Base-by-base conservation (phyloP, 2,888 invertebrate species). In the Lucinisca nassula region DNA sequence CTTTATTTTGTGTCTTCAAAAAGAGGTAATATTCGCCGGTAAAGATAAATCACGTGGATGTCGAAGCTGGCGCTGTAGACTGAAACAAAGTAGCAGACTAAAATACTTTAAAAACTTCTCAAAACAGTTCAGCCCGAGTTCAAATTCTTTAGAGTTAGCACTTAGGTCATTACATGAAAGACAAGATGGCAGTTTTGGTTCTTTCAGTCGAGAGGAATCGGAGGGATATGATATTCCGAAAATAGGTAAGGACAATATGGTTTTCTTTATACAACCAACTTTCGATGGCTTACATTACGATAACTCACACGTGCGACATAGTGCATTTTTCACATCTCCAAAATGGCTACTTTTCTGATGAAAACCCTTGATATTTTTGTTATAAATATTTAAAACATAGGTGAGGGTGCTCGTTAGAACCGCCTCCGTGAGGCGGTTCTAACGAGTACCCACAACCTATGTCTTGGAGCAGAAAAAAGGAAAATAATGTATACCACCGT, bases 191-290 rank as follows among this genome's bases (percentile, higher is more conserved):
- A 70, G 55, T 30, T 89, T 87, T 38, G 89, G 80, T 45, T 72
- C 67, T 24, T 87, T 82, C 35, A 82, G 79, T 27, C 58, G 45
- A 24, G 77, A 82, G 76, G 77, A 58, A 37, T 87, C 89, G 51
- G 38, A 70, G 24, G 89, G 84, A 84, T 85, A 82, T 70, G 89
- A 89, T 72, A 87, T 89, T 83, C 89, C 89, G 40, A 87, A 89
- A 87, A 79, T 87, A 61, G 89, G 89, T 89, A 81, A 83, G 89
- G 1, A 35, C n/a, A n/a, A n/a, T n/a, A n/a, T n/a, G n/a, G n/a
- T n/a, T n/a, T n/a, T n/a, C n/a, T n/a, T n/a, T n/a, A n/a, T n/a
- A n/a, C n/a, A n/a, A n/a, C n/a, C n/a, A n/a, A n/a, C n/a, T n/a
- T n/a, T n/a, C n/a, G n/a, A n/a, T n/a, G n/a, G n/a, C n/a, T n/a